Conservation (phyloP, 2,113 vertebrate genomes). For the Toxotes chatareus region DNA sequence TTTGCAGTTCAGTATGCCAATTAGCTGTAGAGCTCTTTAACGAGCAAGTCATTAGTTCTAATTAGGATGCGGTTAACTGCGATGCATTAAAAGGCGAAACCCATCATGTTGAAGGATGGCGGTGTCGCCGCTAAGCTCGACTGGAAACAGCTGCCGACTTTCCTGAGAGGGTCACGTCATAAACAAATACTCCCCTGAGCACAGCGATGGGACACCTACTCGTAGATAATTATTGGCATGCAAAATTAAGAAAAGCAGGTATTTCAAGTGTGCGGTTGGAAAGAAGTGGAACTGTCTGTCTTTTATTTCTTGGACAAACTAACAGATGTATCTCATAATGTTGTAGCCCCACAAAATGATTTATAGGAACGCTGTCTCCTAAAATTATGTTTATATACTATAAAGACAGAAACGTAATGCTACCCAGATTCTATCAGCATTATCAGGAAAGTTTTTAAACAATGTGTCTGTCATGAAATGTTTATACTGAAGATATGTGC, state of each 20-base stretch:
- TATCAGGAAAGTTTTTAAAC: not conserved
- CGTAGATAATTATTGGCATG: slow-evolving; percentile 13
- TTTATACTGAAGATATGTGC: not conserved
- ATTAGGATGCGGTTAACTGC: slow-evolving; percentile 93
- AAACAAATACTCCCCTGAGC: slow-evolving; percentile 75
- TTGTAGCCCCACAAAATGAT: not conserved
- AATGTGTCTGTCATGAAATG: too few species aligned
- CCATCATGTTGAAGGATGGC: slow-evolving; percentile 79
- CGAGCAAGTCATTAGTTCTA: slow-evolving; percentile 92
- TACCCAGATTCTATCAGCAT: not conserved
- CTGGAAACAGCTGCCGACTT: slow-evolving; percentile 82
- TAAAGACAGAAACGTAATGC: not conserved
- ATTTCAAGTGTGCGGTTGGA: not conserved
- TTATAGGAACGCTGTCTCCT: not conserved
- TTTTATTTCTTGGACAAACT: not conserved
- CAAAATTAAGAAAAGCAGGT: not conserved
- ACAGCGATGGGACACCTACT: slow-evolving; percentile 23
- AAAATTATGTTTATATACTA: not conserved
- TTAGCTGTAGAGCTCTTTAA: slow-evolving; percentile 88
- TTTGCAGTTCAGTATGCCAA: slow-evolving; percentile 80
- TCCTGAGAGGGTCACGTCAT: slow-evolving; percentile 68
- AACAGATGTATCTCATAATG: not conserved
- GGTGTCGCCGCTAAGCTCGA: slow-evolving; percentile 50
- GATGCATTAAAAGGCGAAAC: slow-evolving; percentile 87
- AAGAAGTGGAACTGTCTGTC: not conserved